phyloP scores from a whole-genome alignment of 2,797 vertebrate genomes.

The Otus scops region DNA sequence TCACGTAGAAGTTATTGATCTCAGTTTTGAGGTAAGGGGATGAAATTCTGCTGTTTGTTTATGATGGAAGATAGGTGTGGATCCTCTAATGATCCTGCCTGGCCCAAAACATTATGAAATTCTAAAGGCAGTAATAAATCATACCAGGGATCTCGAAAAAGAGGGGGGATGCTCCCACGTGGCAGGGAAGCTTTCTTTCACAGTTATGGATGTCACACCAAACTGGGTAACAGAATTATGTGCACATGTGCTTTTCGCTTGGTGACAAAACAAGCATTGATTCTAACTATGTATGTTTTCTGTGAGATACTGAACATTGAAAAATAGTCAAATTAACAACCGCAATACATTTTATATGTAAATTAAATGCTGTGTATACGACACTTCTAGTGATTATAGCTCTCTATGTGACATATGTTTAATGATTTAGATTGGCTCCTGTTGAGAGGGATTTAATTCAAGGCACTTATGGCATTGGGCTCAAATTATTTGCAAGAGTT shows the following conservation, averaged over 20 bases:
- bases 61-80: background rate
- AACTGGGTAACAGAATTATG: background rate
- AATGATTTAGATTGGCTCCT: slow-evolving; percentile 58
- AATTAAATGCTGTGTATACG: background rate
- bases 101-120: background rate
- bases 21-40: background rate
- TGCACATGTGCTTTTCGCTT: background rate
- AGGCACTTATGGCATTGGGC: slow-evolving; percentile 47
- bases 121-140: background rate
- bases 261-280: background rate
- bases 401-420: slow-evolving; percentile 33
- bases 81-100: background rate
- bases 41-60: background rate
- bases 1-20: background rate
- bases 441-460: slow-evolving; percentile 59
- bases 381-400: slow-evolving; percentile 1
- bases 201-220: background rate
- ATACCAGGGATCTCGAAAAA: background rate
- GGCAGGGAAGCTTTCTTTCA: background rate
- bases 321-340: background rate
- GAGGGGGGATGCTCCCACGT: background rate
- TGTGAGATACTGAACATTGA: background rate
- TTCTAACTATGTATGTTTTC: background rate
- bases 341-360: background rate
- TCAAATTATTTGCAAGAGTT: slow-evolving; percentile 58